Percentiles rank a stretch among this genome's conserved stretches.
Evolutionary conservation across 1,140 invertebrate genomes (phyloP).

Genomic region (Micrasema minimum): DNA sequence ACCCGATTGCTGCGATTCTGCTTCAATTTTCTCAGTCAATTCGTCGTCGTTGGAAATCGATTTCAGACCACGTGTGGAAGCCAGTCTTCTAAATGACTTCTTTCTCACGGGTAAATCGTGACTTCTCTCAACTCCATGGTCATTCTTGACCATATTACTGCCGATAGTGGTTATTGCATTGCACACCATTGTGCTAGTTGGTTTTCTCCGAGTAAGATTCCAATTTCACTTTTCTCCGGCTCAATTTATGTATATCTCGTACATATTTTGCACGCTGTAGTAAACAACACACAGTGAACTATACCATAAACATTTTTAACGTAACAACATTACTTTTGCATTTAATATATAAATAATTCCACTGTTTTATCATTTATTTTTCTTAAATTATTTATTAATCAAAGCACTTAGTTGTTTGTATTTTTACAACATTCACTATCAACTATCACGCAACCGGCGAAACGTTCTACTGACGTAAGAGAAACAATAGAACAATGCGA

Average conservation of each 20-base stretch:
- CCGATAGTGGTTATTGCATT: conserved; percentile 31
- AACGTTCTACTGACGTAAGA: conserved; percentile 36
- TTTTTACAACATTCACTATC: too few species aligned
- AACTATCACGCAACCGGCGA: conserved; percentile 5
- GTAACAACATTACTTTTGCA: too few species aligned
- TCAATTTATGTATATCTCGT: conserved; percentile 8
- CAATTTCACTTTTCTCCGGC: conserved; percentile 41
- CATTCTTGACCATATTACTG: conserved; percentile 36
- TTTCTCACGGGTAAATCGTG: conserved; percentile 54
- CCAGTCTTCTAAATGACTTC: conserved; percentile 63
- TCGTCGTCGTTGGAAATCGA: conserved; percentile 8
- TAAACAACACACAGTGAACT: not conserved
- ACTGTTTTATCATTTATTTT: too few species aligned
- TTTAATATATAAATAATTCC: too few species aligned
- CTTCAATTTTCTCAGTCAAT: conserved; percentile 14
- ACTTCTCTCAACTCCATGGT: conserved; percentile 22
- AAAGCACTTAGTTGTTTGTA: too few species aligned
- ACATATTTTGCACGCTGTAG: conserved; percentile 35
- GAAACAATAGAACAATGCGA: conserved; percentile 32
- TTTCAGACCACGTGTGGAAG: conserved; percentile 69
- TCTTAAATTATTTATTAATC: too few species aligned
- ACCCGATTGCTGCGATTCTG: conserved; percentile 55
- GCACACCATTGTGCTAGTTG: conserved; percentile 46
- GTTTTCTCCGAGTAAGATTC: not conserved
- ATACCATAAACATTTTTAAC: too few species aligned